Conservation (phyloP, 1,140 invertebrate species). For the Panonychus citri region DNA sequence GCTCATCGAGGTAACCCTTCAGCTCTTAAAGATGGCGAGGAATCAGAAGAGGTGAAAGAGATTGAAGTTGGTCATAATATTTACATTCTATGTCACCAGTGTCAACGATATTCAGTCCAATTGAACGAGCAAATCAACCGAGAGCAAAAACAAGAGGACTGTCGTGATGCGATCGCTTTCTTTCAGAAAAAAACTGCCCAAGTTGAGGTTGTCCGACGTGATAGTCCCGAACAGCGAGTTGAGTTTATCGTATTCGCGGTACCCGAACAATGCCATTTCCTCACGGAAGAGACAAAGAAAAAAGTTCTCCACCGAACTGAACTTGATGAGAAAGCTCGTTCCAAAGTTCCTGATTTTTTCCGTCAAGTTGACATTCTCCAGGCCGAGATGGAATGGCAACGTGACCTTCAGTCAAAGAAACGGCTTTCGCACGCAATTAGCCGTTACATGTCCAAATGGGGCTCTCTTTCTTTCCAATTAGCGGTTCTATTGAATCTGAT, state of each 20-base stretch:
- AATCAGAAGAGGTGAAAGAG: conserved; percentile 30
- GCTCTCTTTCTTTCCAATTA: conserved; percentile 83
- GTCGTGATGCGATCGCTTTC: conserved; percentile 58
- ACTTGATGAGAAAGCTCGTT: conserved; percentile 82
- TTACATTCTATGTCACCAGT: conserved; percentile 92
- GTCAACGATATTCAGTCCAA: conserved; percentile 88
- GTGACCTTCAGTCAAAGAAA: conserved; percentile 80
- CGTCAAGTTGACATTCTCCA: conserved; percentile 77
- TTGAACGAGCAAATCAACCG: conserved; percentile 54
- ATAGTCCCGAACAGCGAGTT: conserved; percentile 49
- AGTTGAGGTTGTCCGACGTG: conserved; percentile 92
- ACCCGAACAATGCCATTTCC: conserved; percentile 90
- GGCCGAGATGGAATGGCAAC: conserved; percentile 99
- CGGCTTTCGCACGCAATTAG: conserved; percentile 72
- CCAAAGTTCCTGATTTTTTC: conserved; percentile 98
- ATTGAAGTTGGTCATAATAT: conserved; percentile 94
- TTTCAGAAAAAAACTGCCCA: conserved; percentile 91
- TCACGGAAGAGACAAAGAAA: conserved; percentile 83
- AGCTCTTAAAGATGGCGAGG: conserved; percentile 52
- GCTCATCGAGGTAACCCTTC: conserved; percentile 71
- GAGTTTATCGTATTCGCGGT: conserved; percentile 99
- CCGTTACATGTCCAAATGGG: conserved; percentile 90
- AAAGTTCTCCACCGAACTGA: conserved; percentile 74
- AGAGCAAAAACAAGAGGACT: conserved; percentile 6
- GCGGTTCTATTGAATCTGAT: conserved; percentile 90